Evolutionary conservation across 2,797 vertebrate species (phyloP), one percentile per base, ranked within the genome.

Genomic region (Pterois miles): DNA sequence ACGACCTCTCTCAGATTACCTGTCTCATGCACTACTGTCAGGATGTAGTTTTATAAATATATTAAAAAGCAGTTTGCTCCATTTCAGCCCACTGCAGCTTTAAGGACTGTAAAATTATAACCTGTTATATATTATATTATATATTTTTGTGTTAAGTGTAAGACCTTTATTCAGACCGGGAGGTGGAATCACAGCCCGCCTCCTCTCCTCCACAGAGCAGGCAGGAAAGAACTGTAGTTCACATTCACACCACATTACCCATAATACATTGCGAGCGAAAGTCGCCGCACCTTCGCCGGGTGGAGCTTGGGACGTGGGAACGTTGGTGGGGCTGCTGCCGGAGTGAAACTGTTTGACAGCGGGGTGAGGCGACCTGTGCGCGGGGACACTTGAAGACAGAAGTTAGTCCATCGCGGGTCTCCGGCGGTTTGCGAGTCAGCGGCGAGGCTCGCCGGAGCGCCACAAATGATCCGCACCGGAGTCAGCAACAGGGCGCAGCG

Each of bases 401-500:
- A 93, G 89, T 83, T 76, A 88, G 84, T 88, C 91, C 77, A n/a
- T 33, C 8, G 6, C 9, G 65, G 6, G 83, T 74, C 38, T 33
- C 66, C 20, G 78, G 46, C 78, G 78, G 75, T 64, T 88, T 86
- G 40, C 22, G 76, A 71, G 81, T 76, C 74, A 69, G 6, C 76
- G 52, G n/a, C 36, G 40, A 74, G 53, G 36, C 63, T 14, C 74
- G 74, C 62, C n/a, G n/a, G n/a, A 46, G 54, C 83, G 81, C 78
- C 87, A 85, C 89, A 83, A 62, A 92, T 86, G 87, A 36, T 68
- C 78, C 2, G 66, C 25, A 52, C n/a, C n/a, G 23, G 76, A 88
- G 86, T 88, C 85, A 96, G 95, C 95, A 96, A 96, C 95, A 96
- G 94, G 95, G 93, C 93, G 83, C 86, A 63, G 82, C 83, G 87